Conservation (phyloP, 2,797 vertebrate genomes). For the Iguana delicatissima region DNA sequence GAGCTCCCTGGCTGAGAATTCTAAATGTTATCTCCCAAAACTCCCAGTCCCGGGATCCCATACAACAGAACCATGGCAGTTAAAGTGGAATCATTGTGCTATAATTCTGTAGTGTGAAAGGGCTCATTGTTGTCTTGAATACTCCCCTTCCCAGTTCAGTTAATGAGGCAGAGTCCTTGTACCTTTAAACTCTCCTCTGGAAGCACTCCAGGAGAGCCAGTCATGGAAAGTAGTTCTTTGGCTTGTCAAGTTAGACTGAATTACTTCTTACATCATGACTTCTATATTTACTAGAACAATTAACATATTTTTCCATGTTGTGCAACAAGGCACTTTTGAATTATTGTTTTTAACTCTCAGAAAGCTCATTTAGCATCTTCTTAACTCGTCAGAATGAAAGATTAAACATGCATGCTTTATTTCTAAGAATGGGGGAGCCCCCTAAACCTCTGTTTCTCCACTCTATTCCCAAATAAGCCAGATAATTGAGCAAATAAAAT, state of each 20-base stretch:
- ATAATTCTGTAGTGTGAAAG: too few relatives aligned
- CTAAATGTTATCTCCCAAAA: too few relatives aligned
- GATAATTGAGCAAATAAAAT: constrained; percentile 70
- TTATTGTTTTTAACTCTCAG: not conserved
- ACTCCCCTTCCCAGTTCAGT: not conserved
- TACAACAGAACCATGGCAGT: too few relatives aligned
- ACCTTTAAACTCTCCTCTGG: not conserved
- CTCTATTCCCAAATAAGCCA: constrained; percentile 54
- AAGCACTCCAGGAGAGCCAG: not conserved
- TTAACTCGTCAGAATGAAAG: constrained; percentile 3
- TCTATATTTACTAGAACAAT: constrained; percentile 6
- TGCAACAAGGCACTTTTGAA: constrained; percentile 13
- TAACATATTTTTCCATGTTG: constrained; percentile 3
- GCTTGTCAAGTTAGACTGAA: constrained; percentile 6
- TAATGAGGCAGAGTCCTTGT: not conserved
- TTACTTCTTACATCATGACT: not conserved
- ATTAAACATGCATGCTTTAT: not conserved
- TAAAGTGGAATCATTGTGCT: too few relatives aligned
- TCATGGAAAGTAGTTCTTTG: constrained; percentile 16
- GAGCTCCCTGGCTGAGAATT: too few relatives aligned
- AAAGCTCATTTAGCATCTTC: constrained; percentile 30
- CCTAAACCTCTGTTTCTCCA: constrained; percentile 17
- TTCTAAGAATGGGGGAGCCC: constrained; percentile 1
- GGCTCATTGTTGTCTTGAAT: too few relatives aligned
- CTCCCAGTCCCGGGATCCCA: too few relatives aligned